Percentiles rank a stretch among this genome's conserved stretches.
phyloP scores from a whole-genome alignment of 2,888 invertebrate genomes.

The Drosophila robusta region DNA sequence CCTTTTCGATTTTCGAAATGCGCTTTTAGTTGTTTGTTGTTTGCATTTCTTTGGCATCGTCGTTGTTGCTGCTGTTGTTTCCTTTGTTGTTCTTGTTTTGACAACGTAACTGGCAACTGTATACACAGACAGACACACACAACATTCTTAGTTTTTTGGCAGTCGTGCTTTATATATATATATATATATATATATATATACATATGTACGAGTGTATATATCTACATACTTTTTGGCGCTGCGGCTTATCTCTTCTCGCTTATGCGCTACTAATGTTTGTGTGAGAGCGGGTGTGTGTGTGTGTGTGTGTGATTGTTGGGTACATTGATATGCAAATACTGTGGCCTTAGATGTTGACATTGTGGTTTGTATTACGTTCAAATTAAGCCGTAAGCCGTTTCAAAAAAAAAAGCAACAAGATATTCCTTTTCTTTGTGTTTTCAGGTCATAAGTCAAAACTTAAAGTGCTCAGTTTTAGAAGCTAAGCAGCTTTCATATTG shows the following conservation, averaged over 20 bases:
- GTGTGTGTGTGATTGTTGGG: background rate
- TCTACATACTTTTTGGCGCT: slow-evolving; percentile 42
- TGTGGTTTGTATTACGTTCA: slow-evolving; percentile 32
- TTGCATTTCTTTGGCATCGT: slow-evolving; percentile 56
- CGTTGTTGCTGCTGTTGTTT: slow-evolving; percentile 20
- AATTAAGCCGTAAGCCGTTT: slow-evolving; percentile 11
- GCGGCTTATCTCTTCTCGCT: slow-evolving; percentile 56
- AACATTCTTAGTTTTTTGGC: slow-evolving; percentile 7
- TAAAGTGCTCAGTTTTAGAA: no score
- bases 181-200: background rate
- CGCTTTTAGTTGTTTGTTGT: slow-evolving; percentile 65
- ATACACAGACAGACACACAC: slow-evolving; percentile 23
- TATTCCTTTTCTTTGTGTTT: background rate
- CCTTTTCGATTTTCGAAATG: slow-evolving; percentile 71
- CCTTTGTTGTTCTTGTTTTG: slow-evolving; percentile 27
- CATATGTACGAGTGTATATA: slow-evolving; percentile 9
- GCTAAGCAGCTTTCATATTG: no score
- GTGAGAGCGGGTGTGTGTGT: slow-evolving; percentile 5
- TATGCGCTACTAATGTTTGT: slow-evolving; percentile 17
- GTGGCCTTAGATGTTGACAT: slow-evolving; percentile 47
- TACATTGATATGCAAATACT: slow-evolving; percentile 70
- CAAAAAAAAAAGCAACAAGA: background rate
- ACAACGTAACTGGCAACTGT: slow-evolving; percentile 49
- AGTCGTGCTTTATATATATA: slow-evolving; percentile 9
- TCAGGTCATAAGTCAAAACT: no score